These are phyloP conservation scores for Sphinx pinastri DNA, from an alignment of 2,888 invertebrate genomes.

Conservation along the genomic window DNA sequence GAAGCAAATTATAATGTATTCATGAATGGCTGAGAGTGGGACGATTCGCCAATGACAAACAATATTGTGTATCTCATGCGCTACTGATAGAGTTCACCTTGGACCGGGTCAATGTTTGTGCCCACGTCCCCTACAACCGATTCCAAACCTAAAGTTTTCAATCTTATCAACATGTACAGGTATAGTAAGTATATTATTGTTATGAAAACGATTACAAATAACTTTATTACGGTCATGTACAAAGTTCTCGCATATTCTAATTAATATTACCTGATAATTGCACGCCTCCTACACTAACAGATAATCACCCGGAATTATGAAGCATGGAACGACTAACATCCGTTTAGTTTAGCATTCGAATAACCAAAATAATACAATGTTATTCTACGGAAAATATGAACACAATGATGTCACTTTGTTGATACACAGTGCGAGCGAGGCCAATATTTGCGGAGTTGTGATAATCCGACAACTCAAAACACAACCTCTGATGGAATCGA, in stretches of 20 bases:
- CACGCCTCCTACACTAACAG: not conserved
- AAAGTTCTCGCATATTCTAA: too few species aligned
- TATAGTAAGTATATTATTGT: not conserved
- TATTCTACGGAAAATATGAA: slow-evolving; percentile 52
- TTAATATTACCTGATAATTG: too few species aligned
- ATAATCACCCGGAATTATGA: not conserved
- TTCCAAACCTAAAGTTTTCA: not conserved
- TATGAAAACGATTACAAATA: too few species aligned
- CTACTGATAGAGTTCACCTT: slow-evolving; percentile 63
- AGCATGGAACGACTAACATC: not conserved
- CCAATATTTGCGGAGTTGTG: slow-evolving; percentile 58
- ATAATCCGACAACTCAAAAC: slow-evolving; percentile 67
- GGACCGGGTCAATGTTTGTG: slow-evolving; percentile 68
- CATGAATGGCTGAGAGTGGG: slow-evolving; percentile 21
- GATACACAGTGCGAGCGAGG: slow-evolving; percentile 66
- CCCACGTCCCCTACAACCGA: slow-evolving; percentile 47
- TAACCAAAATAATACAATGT: slow-evolving; percentile 32
- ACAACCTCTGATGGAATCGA: slow-evolving; percentile 50
- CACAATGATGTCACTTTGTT: slow-evolving; percentile 73
- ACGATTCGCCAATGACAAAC: slow-evolving; percentile 47
- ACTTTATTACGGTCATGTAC: too few species aligned
- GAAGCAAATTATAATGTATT: not conserved
- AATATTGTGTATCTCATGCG: slow-evolving; percentile 37
- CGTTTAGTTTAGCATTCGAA: not conserved
- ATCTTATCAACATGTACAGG: not conserved